Conservation (phyloP, 1,140 invertebrate species). For the Drosophila arawakana region DNA sequence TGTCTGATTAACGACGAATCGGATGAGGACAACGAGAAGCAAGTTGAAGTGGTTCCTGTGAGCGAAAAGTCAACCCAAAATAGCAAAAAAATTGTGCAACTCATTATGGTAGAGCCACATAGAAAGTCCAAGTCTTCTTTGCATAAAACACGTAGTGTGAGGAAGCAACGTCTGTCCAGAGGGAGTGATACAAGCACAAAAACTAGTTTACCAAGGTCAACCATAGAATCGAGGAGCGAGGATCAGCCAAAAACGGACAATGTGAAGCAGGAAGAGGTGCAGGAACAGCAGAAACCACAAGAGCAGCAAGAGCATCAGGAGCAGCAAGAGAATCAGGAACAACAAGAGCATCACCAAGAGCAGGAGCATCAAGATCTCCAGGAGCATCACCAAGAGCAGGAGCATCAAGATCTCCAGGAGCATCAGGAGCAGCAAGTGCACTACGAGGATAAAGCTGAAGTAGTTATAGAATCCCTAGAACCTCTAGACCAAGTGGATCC, state of each 20-base stretch:
- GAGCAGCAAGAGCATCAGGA: neutral
- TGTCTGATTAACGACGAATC: neutral
- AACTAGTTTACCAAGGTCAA: neutral
- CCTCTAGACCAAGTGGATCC: neutral
- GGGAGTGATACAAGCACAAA: neutral
- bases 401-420: no score
- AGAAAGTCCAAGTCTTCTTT: neutral
- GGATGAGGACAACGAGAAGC: conserved; percentile 10
- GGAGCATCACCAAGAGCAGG: no score
- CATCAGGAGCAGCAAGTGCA: neutral
- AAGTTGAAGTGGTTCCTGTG: neutral
- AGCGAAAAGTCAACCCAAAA: neutral
- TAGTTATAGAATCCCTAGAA: neutral
- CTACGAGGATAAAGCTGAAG: neutral
- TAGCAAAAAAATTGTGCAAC: neutral
- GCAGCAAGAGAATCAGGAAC: no score
- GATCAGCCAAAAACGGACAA: neutral
- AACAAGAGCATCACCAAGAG: no score
- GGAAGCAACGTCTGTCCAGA: neutral
- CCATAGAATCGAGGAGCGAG: neutral
- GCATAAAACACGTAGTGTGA: neutral
- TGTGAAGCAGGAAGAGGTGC: neutral
- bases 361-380: no score
- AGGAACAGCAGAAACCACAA: neutral
- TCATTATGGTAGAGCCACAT: conserved; percentile 12